Evolutionary conservation across 1,140 invertebrate species (phyloP).

Genomic region (Microplitis mediator): DNA sequence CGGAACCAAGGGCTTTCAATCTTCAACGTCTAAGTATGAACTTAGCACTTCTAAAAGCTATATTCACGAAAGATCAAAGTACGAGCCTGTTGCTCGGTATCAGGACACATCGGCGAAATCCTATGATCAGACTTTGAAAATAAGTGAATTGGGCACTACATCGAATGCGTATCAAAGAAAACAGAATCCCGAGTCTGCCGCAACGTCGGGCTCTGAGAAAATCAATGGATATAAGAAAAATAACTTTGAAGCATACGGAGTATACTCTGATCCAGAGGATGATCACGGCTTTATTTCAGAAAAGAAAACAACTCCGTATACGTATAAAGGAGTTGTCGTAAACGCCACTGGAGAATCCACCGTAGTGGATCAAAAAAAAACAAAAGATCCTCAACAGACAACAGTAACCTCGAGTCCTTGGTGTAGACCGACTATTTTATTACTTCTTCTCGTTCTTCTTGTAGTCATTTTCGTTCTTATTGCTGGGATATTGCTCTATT

Average conservation of each 20-base stretch:
- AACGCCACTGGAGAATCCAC: conserved; percentile 61
- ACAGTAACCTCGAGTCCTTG: conserved; percentile 54
- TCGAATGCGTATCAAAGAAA: conserved; percentile 46
- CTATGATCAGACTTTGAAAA: conserved; percentile 58
- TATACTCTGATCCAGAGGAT: conserved; percentile 63
- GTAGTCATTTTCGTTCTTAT: conserved; percentile 66
- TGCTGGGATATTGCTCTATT: conserved; percentile 66
- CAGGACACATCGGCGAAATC: conserved; percentile 47
- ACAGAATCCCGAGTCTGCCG: conserved; percentile 44
- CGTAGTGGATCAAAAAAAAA: conserved; percentile 56
- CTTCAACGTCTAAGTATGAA: conserved; percentile 49
- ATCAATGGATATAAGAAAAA: conserved; percentile 60
- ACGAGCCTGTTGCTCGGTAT: conserved; percentile 48
- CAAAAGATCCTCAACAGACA: conserved; percentile 47
- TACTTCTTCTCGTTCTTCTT: conserved; percentile 63
- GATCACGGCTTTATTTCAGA: conserved; percentile 61
- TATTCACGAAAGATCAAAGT: conserved; percentile 50
- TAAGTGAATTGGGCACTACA: conserved; percentile 49
- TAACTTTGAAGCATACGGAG: conserved; percentile 63
- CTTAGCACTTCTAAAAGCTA: conserved; percentile 58
- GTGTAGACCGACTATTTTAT: conserved; percentile 63
- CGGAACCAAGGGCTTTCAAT: conserved; percentile 25
- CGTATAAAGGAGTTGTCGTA: conserved; percentile 63
- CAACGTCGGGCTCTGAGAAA: conserved; percentile 41
- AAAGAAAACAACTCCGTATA: conserved; percentile 56